A percentile compares a stretch with the other conserved stretches of the same genome.
Evolutionary conservation across 2,888 invertebrate genomes (phyloP).

Genomic region (Limnephilus lunatus): DNA sequence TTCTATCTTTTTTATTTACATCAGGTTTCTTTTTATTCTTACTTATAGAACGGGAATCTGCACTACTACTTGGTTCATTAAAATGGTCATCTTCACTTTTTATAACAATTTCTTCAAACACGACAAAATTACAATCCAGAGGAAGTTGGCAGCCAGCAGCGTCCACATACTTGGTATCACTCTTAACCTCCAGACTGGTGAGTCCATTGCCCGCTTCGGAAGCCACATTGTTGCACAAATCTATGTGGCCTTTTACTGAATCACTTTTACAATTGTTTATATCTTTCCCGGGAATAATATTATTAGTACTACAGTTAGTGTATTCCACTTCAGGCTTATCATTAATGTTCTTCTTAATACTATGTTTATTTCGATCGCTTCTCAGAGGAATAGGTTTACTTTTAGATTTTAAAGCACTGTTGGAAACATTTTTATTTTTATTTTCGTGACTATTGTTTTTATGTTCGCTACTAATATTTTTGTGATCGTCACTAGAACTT

Average conservation of each 20-base stretch:
- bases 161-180: slow-evolving; percentile 49
- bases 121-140: slow-evolving; percentile 47
- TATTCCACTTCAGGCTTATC: slow-evolving; percentile 6
- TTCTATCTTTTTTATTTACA: slow-evolving; percentile 30
- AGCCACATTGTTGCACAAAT: slow-evolving; percentile 8
- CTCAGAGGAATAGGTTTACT: slow-evolving; percentile 7
- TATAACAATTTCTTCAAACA: slow-evolving; percentile 55
- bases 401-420: slow-evolving; percentile 37
- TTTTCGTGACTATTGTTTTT: slow-evolving; percentile 26
- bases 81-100: slow-evolving; percentile 48
- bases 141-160: slow-evolving; percentile 47
- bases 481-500: slow-evolving; percentile 32
- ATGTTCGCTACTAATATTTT: neutral
- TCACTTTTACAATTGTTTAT: slow-evolving; percentile 45
- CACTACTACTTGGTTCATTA: slow-evolving; percentile 3
- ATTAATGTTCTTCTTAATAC: slow-evolving; percentile 22
- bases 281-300: slow-evolving; percentile 52
- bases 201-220: neutral
- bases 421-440: slow-evolving; percentile 21
- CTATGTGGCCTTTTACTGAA: neutral
- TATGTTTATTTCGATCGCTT: slow-evolving; percentile 19
- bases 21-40: slow-evolving; percentile 34
- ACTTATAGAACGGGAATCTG: neutral
- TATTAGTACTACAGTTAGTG: slow-evolving; percentile 1
- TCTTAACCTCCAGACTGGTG: slow-evolving; percentile 34